Evolutionary conservation across 2,797 vertebrate species (phyloP).

Genomic region (Clangula hyemalis): DNA sequence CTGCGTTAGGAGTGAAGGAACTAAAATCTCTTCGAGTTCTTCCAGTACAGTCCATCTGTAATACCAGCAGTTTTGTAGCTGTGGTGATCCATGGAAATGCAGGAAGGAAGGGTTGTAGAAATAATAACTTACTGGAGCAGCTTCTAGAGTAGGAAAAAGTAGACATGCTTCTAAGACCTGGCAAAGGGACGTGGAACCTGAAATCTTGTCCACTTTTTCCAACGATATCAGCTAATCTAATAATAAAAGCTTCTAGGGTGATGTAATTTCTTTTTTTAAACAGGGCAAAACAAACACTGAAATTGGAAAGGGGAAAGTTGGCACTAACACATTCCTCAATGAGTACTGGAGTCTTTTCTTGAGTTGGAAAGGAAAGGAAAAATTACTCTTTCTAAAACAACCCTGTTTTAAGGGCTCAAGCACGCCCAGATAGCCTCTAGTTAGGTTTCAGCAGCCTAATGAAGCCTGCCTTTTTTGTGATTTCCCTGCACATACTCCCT

Average conservation of each 20-base stretch:
- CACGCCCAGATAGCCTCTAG: constrained; percentile 34
- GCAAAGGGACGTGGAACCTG: constrained; percentile 26
- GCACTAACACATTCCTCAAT: background rate
- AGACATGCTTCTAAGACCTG: constrained; percentile 5
- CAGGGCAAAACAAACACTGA: constrained; percentile 51
- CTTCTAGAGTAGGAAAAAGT: constrained; percentile 40
- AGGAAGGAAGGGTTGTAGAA: background rate
- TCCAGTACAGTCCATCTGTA: background rate
- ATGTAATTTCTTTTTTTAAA: constrained; percentile 57
- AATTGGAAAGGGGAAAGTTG: constrained; percentile 49
- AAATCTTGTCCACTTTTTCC: constrained; percentile 58
- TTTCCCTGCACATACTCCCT: constrained; percentile 66
- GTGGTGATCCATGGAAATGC: background rate
- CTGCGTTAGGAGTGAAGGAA: background rate
- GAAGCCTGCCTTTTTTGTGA: constrained; percentile 66
- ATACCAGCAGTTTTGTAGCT: background rate
- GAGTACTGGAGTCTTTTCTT: constrained; percentile 18
- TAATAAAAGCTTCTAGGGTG: background rate
- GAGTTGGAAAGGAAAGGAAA: constrained; percentile 16
- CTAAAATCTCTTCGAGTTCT: background rate
- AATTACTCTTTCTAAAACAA: constrained; percentile 4
- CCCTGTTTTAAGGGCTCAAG: constrained; percentile 24
- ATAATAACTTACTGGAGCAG: constrained; percentile 3
- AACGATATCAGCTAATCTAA: constrained; percentile 57
- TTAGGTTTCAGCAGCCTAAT: constrained; percentile 60